Evolutionary conservation across 1,140 invertebrate genomes (phyloP).

Genomic region (Notospermus geniculatus): DNA sequence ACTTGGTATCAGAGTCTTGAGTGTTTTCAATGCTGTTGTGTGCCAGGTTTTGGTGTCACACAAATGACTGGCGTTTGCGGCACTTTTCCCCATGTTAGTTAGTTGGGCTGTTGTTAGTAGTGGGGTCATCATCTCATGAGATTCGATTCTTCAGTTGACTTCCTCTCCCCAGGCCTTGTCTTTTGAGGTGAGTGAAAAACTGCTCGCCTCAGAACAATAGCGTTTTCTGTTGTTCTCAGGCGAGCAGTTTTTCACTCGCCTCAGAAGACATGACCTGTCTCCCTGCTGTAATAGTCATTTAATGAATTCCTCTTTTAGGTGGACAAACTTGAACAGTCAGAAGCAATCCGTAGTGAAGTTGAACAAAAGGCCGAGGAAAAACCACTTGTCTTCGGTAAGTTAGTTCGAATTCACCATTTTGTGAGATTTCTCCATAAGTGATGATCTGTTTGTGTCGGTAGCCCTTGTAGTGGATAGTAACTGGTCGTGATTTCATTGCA

Average conservation of each 20-base stretch:
- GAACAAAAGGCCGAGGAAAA: conserved; percentile 53
- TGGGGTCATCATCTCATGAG: not conserved
- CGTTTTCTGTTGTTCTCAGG: no score
- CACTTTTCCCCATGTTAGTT: not conserved
- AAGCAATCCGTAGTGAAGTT: conserved; percentile 52
- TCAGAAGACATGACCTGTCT: no score
- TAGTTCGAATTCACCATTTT: no score
- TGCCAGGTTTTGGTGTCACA: not conserved
- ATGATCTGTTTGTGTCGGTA: no score
- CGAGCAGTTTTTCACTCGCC: no score
- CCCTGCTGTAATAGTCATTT: no score
- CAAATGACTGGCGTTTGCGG: not conserved
- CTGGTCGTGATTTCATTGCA: no score
- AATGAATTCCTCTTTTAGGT: conserved; percentile 43
- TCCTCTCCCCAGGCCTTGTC: no score
- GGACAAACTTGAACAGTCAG: conserved; percentile 54
- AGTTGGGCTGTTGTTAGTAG: not conserved
- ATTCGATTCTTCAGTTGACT: not conserved
- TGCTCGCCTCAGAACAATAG: no score
- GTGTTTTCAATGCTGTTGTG: not conserved
- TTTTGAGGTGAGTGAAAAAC: no score
- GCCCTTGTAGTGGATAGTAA: no score
- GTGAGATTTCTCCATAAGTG: no score
- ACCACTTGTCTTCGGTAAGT: conserved; percentile 52
- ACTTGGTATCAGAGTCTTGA: not conserved